A percentile compares a stretch with the other conserved stretches of the same genome.
Conservation (phyloP, 2,888 invertebrate genomes). For the Doris montereyensis region DNA sequence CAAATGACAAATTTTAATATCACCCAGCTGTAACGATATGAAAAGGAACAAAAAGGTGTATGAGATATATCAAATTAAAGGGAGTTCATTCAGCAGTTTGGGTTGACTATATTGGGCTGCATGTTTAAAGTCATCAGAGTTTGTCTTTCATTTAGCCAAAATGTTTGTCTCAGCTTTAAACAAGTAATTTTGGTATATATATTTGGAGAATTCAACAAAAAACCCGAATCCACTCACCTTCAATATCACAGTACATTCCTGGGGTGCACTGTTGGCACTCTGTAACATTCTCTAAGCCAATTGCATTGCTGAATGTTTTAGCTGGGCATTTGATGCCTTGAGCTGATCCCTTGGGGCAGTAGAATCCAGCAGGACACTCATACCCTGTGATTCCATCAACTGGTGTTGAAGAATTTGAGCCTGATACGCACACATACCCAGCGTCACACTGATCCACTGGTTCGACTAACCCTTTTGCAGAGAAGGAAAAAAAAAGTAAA, state of each 20-base stretch:
- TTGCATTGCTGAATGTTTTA: constrained; percentile 65
- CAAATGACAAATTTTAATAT: too few relatives aligned
- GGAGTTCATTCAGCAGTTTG: too few relatives aligned
- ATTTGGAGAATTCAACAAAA: too few relatives aligned
- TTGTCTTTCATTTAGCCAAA: too few relatives aligned
- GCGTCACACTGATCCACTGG: constrained; percentile 64
- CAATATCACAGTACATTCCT: constrained; percentile 63
- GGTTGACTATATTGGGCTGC: too few relatives aligned
- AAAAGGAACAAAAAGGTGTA: too few relatives aligned
- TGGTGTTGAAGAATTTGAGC: constrained; percentile 60
- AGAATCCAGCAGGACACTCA: constrained; percentile 64
- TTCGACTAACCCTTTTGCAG: constrained; percentile 47
- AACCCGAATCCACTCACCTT: too few relatives aligned
- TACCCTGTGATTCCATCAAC: constrained; percentile 65
- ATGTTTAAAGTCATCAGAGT: too few relatives aligned
- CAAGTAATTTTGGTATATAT: too few relatives aligned
- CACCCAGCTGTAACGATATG: too few relatives aligned
- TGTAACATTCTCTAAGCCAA: constrained; percentile 62
- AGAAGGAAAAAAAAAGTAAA: not conserved
- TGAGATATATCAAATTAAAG: too few relatives aligned
- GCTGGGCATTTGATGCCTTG: constrained; percentile 65
- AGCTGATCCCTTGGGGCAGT: constrained; percentile 64
- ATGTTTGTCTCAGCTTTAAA: too few relatives aligned
- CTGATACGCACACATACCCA: constrained; percentile 66
- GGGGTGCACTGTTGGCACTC: constrained; percentile 64